Percentiles rank a stretch among this genome's conserved stretches.
Conservation (phyloP, 1,140 invertebrate species). For the Brevipalpus yothersi region DNA sequence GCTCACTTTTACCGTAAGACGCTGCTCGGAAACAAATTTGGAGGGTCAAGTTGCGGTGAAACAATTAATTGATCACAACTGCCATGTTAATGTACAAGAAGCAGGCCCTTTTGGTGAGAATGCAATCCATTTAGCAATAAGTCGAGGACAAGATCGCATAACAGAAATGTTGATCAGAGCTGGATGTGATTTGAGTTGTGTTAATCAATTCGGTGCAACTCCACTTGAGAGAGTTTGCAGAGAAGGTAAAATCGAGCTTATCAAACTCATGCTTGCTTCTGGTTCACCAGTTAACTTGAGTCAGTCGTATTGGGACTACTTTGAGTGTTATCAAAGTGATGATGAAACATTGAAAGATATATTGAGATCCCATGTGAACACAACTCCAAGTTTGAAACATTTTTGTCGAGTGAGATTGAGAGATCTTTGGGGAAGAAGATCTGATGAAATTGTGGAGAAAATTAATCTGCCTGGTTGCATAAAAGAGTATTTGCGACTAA, state of each 20-base stretch:
- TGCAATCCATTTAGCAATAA: conserved; percentile 5
- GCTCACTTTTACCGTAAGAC: neutral
- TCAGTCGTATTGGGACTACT: too few species aligned
- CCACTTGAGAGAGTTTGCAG: neutral
- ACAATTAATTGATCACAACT: conserved; percentile 4
- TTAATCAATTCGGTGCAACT: neutral
- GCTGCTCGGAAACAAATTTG: neutral
- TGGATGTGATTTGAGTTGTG: neutral
- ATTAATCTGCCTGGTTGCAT: too few species aligned
- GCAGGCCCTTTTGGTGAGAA: neutral
- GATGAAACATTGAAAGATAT: too few species aligned
- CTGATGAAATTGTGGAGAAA: too few species aligned
- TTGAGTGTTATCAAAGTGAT: too few species aligned
- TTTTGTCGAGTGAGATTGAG: too few species aligned
- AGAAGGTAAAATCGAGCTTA: conserved; percentile 1
- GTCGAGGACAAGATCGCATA: neutral
- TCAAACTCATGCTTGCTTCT: neutral
- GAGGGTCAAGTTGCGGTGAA: conserved; percentile 1
- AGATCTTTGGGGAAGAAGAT: too few species aligned
- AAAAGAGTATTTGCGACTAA: too few species aligned
- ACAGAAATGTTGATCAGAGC: conserved; percentile 3
- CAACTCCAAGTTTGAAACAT: too few species aligned
- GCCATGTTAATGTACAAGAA: neutral
- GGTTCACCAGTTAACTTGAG: neutral
- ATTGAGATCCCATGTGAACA: too few species aligned